Evolutionary conservation across 1,140 invertebrate species (phyloP), one percentile per base, ranked within the genome.

Genomic region (Oryctes rhinoceros): DNA sequence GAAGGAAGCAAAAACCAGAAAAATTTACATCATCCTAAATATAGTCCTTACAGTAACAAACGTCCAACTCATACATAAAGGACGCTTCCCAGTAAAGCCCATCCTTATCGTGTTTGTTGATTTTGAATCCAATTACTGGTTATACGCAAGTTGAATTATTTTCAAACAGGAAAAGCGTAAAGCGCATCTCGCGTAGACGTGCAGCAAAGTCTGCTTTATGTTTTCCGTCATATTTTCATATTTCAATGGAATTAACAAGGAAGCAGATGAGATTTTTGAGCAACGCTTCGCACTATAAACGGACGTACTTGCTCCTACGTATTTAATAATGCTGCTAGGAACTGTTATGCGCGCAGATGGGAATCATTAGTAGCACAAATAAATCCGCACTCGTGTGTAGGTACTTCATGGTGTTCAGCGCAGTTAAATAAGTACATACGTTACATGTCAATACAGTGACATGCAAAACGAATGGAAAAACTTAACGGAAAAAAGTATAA

Each of bases 191-290:
- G 35, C 6, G 35, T 5, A 71, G 20, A 37, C 11, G 20, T 20
- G 24, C 65, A 5, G 35, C 65, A 71, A 59, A 39, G 39, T 24
- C 65, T 71, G 65, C 65, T 71, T 71, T 71, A 71, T 71, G 24
- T 71, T 71, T 71, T 71, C 65, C 65, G 65, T 71, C 65, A 71
- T 37, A 37, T 71, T 71, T 71, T 71, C 65, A 71, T 71, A 71
- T 35, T 5, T 71, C 13, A 71, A 71, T 24, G 65, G 65, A 71
- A 71, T 37, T 71, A 71, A 71, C 53, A 59, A 59, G 65, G 65
- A 71, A 71, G 65, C 65, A 30, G 65, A 35, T 71, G 65, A 30
- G 65, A 24, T 30, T 71, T 71, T 71, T 71, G 11, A 71, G n/a
- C 20, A 24, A 59, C 53, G n/a, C 53, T n/a, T 59, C 53, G 15